Percentiles rank a stretch among this genome's conserved stretches.
Evolutionary conservation across 2,113 vertebrate species (phyloP).

Genomic region (Xiphorhynchus elegans): DNA sequence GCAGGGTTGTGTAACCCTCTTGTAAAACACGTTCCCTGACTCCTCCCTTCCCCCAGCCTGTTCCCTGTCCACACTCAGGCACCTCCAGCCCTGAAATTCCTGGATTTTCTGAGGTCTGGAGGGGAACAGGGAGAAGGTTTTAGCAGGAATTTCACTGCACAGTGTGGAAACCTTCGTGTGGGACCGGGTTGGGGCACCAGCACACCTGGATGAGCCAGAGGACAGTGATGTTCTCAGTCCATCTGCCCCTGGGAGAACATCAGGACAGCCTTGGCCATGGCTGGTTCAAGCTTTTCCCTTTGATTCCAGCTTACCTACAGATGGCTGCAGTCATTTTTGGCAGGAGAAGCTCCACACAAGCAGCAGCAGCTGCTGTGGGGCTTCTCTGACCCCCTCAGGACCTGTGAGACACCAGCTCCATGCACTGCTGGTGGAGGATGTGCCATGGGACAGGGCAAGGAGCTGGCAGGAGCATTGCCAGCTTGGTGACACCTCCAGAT

Average conservation of each 20-base stretch:
- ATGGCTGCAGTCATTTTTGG: too few relatives aligned
- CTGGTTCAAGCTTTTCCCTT: not conserved
- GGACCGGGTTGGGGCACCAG: not conserved
- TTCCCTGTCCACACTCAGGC: not conserved
- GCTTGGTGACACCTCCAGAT: not conserved
- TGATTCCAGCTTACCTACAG: rapidly evolving
- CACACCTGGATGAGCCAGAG: not conserved
- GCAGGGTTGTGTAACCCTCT: slow-evolving; percentile 10
- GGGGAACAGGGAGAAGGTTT: not conserved
- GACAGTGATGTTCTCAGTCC: not conserved
- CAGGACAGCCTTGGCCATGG: not conserved
- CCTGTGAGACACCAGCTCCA: not conserved
- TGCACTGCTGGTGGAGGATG: too few relatives aligned
- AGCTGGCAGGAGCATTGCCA: not conserved
- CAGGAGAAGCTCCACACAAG: not conserved
- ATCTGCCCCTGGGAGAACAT: not conserved
- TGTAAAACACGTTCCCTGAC: not conserved
- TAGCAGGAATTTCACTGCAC: not conserved
- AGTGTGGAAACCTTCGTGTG: not conserved
- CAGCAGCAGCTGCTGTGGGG: not conserved
- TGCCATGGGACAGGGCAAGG: not conserved
- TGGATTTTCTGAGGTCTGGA: rapidly evolving
- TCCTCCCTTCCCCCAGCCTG: not conserved
- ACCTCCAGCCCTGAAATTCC: not conserved
- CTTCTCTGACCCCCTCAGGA: not conserved